Evolutionary conservation across 53 echinoderm and acorn worm species (phyloP).

Genomic region (Paelopatides confundens): DNA sequence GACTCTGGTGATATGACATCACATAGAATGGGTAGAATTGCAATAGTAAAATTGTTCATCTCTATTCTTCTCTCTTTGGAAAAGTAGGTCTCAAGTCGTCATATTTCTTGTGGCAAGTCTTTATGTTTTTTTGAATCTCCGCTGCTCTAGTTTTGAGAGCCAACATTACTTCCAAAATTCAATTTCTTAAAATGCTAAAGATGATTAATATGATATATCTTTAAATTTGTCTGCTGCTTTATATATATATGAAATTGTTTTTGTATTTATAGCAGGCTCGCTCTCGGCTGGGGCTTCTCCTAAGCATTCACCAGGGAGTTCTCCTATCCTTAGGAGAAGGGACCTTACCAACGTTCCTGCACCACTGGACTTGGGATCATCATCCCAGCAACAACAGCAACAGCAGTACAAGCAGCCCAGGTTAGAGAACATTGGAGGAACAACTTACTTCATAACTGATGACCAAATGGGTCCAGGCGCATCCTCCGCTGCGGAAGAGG

Average conservation of each 20-base stretch:
- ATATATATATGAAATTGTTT: background rate
- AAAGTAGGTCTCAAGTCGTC: too few species aligned
- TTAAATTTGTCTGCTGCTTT: background rate
- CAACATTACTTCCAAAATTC: too few species aligned
- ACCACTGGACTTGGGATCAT: constrained; percentile 25
- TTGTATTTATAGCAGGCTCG: constrained; percentile 66
- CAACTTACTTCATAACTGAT: constrained; percentile 98
- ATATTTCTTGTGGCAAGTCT: too few species aligned
- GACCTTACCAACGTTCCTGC: constrained; percentile 49
- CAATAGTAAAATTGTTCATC: too few species aligned
- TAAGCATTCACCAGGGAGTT: constrained; percentile 89
- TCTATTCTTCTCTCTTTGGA: too few species aligned
- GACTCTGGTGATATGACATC: too few species aligned
- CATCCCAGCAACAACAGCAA: constrained; percentile 36
- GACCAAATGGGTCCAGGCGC: constrained; percentile 67
- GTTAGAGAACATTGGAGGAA: constrained; percentile 96
- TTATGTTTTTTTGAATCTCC: too few species aligned
- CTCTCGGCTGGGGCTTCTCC: constrained; percentile 95
- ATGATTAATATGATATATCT: background rate
- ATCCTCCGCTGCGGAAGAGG: constrained; percentile 39
- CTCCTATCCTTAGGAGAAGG: constrained; percentile 75
- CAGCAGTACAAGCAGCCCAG: constrained; percentile 65
- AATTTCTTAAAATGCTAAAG: too few species aligned
- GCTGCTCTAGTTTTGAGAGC: too few species aligned
- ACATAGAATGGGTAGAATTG: too few species aligned